A percentile compares a stretch with the other conserved stretches of the same genome.
phyloP scores from a whole-genome alignment of 37 sponge, comb jelly and placozoan species.

The Mnemiopsis leidyi region DNA sequence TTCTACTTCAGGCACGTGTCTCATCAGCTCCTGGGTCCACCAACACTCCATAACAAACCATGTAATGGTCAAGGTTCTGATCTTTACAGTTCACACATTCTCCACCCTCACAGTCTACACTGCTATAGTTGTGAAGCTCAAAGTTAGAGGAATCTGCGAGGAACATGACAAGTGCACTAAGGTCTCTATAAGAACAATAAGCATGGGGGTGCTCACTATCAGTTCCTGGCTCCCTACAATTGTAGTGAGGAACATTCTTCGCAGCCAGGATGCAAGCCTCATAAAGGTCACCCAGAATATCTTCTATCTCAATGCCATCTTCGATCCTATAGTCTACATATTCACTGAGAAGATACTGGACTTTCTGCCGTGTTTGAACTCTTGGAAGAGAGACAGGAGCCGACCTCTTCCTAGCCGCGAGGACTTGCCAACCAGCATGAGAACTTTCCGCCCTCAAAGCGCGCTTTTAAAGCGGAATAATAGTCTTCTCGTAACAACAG shows the following conservation, averaged over 20 bases:
- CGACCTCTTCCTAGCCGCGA: too few relatives aligned
- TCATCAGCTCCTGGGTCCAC: not conserved
- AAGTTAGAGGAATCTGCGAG: not conserved
- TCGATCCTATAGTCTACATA: not conserved
- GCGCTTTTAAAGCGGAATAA: too few relatives aligned
- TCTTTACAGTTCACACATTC: not conserved
- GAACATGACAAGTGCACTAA: slow-evolving; percentile 17
- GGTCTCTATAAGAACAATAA: not conserved
- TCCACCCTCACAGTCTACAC: not conserved
- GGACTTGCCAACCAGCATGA: too few relatives aligned
- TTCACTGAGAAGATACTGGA: not conserved
- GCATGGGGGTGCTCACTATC: not conserved
- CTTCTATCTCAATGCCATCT: not conserved
- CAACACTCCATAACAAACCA: not conserved
- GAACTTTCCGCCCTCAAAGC: too few relatives aligned
- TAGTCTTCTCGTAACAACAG: too few relatives aligned
- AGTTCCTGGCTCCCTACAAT: not conserved
- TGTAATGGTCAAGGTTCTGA: not conserved
- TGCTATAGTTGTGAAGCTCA: not conserved
- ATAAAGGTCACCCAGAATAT: not conserved
- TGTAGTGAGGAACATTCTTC: not conserved
- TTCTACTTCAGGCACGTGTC: not conserved
- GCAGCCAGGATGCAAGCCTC: not conserved
- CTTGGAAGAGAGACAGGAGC: too few relatives aligned
- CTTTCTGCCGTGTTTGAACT: not conserved